Percentiles rank a stretch among this genome's conserved stretches.
Evolutionary conservation across 2,113 vertebrate genomes (phyloP).

Genomic region (Nyctereutes procyonoides): DNA sequence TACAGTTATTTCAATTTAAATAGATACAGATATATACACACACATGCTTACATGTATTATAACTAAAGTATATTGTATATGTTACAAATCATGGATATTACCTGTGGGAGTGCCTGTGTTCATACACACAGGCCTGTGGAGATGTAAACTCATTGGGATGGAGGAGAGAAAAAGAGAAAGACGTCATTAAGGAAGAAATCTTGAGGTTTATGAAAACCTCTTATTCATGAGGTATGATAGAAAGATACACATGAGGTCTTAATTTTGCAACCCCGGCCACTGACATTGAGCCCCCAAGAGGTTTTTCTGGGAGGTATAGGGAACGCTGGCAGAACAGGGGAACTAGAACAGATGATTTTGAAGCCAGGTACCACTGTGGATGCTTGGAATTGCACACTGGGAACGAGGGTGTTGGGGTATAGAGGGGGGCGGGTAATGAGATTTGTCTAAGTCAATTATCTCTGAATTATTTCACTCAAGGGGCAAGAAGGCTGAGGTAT

Average conservation of each 20-base stretch:
- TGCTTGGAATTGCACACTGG: neutral
- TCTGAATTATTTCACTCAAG: neutral
- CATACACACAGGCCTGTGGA: neutral
- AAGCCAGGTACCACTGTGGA: neutral
- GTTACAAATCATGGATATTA: neutral
- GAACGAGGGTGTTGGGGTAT: no score
- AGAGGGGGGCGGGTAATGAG: neutral
- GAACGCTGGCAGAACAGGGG: fast-evolving
- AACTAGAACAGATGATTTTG: fast-evolving
- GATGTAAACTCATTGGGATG: neutral
- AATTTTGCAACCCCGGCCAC: neutral
- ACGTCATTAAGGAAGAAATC: neutral
- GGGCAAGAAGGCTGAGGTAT: fast-evolving
- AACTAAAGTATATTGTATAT: neutral
- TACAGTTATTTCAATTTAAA: neutral
- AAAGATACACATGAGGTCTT: fast-evolving
- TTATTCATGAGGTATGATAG: neutral
- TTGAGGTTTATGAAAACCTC: neutral
- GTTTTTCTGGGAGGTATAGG: fast-evolving
- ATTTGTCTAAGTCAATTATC: neutral
- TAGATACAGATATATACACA: neutral
- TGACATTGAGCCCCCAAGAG: fast-evolving
- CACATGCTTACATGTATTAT: neutral
- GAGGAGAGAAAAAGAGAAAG: neutral
- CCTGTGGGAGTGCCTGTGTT: fast-evolving